Conservation (phyloP, 2,113 vertebrate species). For the Protobothrops mucrosquamatus region DNA sequence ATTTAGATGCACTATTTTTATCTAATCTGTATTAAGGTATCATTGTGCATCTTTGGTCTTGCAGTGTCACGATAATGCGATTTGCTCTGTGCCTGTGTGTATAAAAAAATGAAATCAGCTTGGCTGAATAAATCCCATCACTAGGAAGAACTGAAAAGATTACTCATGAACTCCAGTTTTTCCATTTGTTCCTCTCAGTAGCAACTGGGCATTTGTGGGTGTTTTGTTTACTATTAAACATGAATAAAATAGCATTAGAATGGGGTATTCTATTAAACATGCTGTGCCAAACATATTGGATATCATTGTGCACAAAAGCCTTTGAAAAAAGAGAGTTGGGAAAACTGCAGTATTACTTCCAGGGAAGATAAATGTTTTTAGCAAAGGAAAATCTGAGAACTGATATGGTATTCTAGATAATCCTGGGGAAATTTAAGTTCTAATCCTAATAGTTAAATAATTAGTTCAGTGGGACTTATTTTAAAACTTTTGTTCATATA, state of each 20-base stretch:
- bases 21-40: slow-evolving; percentile 74
- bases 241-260: neutral
- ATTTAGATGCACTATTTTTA: slow-evolving; percentile 57
- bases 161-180: slow-evolving; percentile 34
- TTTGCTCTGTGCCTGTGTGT: slow-evolving; percentile 71
- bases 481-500: neutral
- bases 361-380: neutral
- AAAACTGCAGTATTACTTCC: neutral
- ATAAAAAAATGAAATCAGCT: slow-evolving; percentile 47
- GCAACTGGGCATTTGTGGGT: neutral
- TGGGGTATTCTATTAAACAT: neutral
- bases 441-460: neutral
- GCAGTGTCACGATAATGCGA: slow-evolving; percentile 62
- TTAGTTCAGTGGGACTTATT: neutral
- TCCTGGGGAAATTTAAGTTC: neutral
- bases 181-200: accelerated
- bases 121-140: slow-evolving; percentile 60
- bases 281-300: neutral
- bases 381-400: neutral
- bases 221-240: neutral
- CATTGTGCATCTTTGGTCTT: slow-evolving; percentile 62
- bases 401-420: neutral
- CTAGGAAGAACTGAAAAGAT: slow-evolving; percentile 45
- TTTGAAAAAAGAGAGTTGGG: neutral
- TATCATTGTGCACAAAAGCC: neutral